Evolutionary conservation across 2,797 vertebrate genomes (phyloP).

Genomic region (Myoxocephalus aenaeus): DNA sequence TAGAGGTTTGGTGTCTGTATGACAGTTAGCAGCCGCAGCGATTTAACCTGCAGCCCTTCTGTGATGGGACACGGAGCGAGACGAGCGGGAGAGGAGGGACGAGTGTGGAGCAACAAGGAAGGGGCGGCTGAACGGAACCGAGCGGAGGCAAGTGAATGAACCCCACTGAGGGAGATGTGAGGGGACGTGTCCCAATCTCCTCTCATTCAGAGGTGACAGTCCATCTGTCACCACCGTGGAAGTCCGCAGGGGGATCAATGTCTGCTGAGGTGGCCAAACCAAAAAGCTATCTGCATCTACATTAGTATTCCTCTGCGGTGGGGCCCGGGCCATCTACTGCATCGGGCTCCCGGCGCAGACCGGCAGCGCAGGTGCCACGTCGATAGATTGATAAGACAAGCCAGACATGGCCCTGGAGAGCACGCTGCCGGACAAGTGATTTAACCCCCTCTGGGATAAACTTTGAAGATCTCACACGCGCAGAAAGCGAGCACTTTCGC

Average conservation of each 20-base stretch:
- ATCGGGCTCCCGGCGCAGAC: constrained; percentile 44
- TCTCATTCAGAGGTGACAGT: constrained; percentile 81
- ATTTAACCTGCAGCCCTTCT: constrained; percentile 48
- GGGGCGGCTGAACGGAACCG: constrained; percentile 18
- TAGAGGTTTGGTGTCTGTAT: constrained; percentile 11
- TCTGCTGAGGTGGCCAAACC: constrained; percentile 86
- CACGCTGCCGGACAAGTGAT: constrained; percentile 70
- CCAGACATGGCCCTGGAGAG: constrained; percentile 74
- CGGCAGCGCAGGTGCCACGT: constrained; percentile 73
- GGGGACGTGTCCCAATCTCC: constrained; percentile 71
- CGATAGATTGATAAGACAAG: constrained; percentile 88
- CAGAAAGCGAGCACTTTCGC: constrained; percentile 23
- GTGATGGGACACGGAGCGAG: constrained; percentile 6
- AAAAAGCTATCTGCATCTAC: constrained; percentile 81
- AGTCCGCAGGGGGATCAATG: constrained; percentile 84
- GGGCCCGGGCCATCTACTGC: constrained; percentile 56
- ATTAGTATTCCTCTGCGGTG: constrained; percentile 83
- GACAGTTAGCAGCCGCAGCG: constrained; percentile 41
- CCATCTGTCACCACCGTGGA: constrained; percentile 78
- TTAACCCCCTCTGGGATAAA: constrained; percentile 72
- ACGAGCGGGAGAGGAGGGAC: neutral
- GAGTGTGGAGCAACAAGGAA: constrained; percentile 5
- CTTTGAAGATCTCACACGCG: constrained; percentile 48
- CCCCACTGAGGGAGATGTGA: constrained; percentile 60
- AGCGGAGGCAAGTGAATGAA: constrained; percentile 29